Conservation (phyloP, 2,888 invertebrate genomes). For the Cerastis leucographa region DNA sequence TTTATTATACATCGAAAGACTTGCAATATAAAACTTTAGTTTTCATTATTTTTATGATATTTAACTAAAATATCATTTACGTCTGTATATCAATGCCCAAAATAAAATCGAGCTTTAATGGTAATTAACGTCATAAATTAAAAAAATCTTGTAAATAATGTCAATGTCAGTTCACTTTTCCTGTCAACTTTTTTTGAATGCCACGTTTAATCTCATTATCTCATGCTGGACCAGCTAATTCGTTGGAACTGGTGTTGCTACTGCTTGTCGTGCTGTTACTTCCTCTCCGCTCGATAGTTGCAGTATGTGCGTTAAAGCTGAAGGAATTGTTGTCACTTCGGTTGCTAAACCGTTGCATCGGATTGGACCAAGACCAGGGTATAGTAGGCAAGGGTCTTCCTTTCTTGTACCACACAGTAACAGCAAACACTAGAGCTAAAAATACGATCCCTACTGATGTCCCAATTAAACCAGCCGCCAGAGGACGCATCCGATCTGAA, state of each 20-base stretch:
- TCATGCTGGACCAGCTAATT: constrained; percentile 7
- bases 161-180: constrained; percentile 13
- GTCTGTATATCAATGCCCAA: background rate
- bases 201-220: background rate
- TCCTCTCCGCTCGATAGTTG: constrained; percentile 2
- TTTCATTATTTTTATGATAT: too few species aligned
- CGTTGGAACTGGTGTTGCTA: constrained; percentile 1
- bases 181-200: constrained; percentile 5
- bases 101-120: background rate
- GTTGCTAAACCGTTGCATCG: background rate
- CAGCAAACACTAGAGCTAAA: constrained; percentile 71
- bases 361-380: constrained; percentile 27
- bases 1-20: background rate
- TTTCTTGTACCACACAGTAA: constrained; percentile 72
- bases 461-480: constrained; percentile 79
- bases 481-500: constrained; percentile 58
- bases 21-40: background rate
- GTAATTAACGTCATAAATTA: background rate
- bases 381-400: constrained; percentile 55
- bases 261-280: constrained; percentile 51
- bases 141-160: background rate
- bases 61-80: too few species aligned
- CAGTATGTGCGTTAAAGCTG: background rate
- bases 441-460: constrained; percentile 72
- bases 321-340: constrained; percentile 33